A percentile compares a stretch with the other conserved stretches of the same genome.
phyloP scores from a whole-genome alignment of 1,140 invertebrate species.

The Cyclargus thomasi region DNA sequence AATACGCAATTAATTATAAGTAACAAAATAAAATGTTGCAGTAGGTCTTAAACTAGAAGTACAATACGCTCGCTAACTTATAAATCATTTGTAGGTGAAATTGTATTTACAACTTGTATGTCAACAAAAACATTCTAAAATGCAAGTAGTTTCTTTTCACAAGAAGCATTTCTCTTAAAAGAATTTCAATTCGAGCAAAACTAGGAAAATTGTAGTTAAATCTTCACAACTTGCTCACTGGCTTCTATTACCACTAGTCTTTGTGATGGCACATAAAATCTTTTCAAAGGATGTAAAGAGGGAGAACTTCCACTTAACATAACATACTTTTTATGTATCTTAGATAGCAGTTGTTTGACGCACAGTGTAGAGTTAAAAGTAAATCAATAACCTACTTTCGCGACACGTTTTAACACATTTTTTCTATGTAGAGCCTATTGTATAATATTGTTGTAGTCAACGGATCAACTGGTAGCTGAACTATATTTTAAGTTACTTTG shows the following conservation, averaged over 20 bases:
- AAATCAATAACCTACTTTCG: too few species aligned
- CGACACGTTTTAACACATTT: too few species aligned
- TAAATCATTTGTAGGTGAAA: too few species aligned
- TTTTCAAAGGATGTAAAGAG: conserved; percentile 3
- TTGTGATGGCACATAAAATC: conserved; percentile 3
- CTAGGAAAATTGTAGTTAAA: conserved; percentile 3
- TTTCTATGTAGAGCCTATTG: too few species aligned
- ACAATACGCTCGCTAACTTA: too few species aligned
- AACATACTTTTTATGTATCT: conserved; percentile 3
- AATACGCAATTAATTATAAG: too few species aligned
- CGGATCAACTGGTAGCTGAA: too few species aligned
- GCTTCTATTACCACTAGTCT: neutral
- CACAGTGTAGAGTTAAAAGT: neutral
- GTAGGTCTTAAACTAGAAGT: too few species aligned
- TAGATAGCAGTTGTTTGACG: neutral
- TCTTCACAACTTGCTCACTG: neutral
- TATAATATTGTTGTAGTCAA: too few species aligned
- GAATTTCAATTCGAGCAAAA: neutral
- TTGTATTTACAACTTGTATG: too few species aligned
- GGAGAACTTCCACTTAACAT: neutral
- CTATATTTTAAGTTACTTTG: too few species aligned
- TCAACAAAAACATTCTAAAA: neutral
- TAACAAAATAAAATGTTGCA: too few species aligned
- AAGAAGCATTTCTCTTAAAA: neutral
- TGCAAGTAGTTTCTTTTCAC: neutral